These are phyloP conservation scores for Malacoctenus gilli DNA, from an alignment of 2,797 vertebrate species.

Conservation along the genomic window DNA sequence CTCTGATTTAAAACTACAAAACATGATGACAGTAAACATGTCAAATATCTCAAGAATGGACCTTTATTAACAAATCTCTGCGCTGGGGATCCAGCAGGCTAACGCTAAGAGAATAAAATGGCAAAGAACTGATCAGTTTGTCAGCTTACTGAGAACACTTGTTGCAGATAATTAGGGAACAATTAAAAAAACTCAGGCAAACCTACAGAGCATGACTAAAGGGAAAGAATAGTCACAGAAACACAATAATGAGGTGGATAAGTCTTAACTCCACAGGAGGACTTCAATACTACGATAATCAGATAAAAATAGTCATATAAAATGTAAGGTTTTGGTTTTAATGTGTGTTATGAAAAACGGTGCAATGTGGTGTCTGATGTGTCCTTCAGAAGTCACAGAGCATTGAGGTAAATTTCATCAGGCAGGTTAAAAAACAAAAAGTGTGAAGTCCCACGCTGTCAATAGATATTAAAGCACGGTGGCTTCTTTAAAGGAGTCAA, in stretches of 20 bases:
- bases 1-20: slow-evolving; percentile 10
- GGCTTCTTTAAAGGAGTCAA: slow-evolving; percentile 91
- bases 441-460: slow-evolving; percentile 4
- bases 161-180: background rate
- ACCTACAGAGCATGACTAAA: slow-evolving; percentile 5
- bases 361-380: slow-evolving; percentile 16
- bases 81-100: too few relatives aligned
- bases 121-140: too few relatives aligned
- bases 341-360: slow-evolving; percentile 18
- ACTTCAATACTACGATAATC: slow-evolving; percentile 10
- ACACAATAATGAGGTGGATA: slow-evolving; percentile 5
- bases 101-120: too few relatives aligned
- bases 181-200: background rate
- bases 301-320: slow-evolving; percentile 30
- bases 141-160: too few relatives aligned
- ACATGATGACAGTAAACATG: background rate
- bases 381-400: slow-evolving; percentile 25
- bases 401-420: slow-evolving; percentile 52
- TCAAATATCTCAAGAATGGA: slow-evolving; percentile 5
- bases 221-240: background rate
- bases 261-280: slow-evolving; percentile 3
- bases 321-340: slow-evolving; percentile 3
- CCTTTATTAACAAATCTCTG: slow-evolving; percentile 11
- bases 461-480: slow-evolving; percentile 82
- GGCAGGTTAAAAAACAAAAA: background rate